Evolutionary conservation across 2,797 vertebrate species (phyloP), one percentile per base, ranked within the genome.

Genomic region (Cuculus canorus): DNA sequence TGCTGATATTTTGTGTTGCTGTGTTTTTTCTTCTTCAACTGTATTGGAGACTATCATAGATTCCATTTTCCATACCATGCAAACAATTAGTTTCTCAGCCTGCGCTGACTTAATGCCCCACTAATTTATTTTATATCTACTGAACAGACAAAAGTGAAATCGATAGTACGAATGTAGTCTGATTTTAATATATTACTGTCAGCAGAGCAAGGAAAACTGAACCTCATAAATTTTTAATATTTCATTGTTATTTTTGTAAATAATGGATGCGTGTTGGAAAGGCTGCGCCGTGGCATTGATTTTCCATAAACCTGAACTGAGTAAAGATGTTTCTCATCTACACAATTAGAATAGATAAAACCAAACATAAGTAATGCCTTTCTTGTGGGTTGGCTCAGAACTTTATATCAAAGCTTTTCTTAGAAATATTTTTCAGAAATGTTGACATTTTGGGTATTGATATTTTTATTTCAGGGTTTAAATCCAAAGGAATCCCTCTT

Each of bases 361-460:
- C 1, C 17, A 35, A 65, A 25, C 9, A 9, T 56, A 57, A 4
- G 8, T 21, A 22, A 3, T 0, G 2, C 10, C 23, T 5, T 63
- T 17, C 14, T 5, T 65, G 19, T 13, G 7, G 7, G 10, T 69
- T 21, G 33, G 50, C 18, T 80, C 35, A 73, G 48, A 54, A 37
- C 6, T 79, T 57, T 1, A 9, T 17, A 16, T 8, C 18, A 24
- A 5, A 50, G 64, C 4, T 68, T 64, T 37, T 19, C 30, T n/a
- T 32, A 21, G 33, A 25, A 54, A 8, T 3, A 15, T 39, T 65
- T 53, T 27, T 27, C 17, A 13, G 5, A 59, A n/a, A 1, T 6
- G 23, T 21, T 43, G 25, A 4, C 0, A 0, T 18, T 41, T 48
- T 72, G 30, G 13, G 1, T 8, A 1, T 3, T 17, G 37, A 45